A percentile compares a stretch with the other conserved stretches of the same genome.
Conservation (phyloP, 2,888 invertebrate species). For the Rhopalosiphum nymphaeae region DNA sequence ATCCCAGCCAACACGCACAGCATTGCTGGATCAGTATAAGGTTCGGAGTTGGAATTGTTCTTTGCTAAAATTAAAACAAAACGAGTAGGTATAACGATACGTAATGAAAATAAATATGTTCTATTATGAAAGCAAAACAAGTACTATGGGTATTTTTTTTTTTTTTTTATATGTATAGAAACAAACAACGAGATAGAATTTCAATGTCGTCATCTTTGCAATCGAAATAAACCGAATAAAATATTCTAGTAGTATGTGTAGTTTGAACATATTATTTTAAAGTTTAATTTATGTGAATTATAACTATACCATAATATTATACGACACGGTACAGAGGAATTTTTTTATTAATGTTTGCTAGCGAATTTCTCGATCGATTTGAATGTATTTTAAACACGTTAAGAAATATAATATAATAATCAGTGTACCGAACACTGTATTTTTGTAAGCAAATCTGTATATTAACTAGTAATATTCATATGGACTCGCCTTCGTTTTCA, state of each 20-base stretch:
- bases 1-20: constrained; percentile 90
- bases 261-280: neutral
- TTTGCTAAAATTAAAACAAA: constrained; percentile 49
- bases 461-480: neutral
- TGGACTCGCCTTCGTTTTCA: no score
- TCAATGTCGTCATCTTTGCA: neutral
- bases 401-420: neutral
- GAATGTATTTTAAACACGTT: neutral
- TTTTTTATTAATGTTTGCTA: neutral
- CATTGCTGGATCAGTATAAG: constrained; percentile 88
- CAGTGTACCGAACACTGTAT: neutral
- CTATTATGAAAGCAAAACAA: neutral
- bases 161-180: neutral
- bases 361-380: neutral
- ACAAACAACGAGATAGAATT: neutral
- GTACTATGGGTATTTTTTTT: neutral
- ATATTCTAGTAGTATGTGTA: neutral
- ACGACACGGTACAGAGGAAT: neutral
- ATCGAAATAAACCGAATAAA: neutral
- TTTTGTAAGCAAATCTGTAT: neutral
- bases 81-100: neutral
- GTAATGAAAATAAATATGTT: neutral
- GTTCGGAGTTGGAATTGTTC: constrained; percentile 62
- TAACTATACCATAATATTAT: neutral
- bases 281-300: neutral